Evolutionary conservation across 2,113 vertebrate genomes (phyloP).

Genomic region (Morone saxatilis): DNA sequence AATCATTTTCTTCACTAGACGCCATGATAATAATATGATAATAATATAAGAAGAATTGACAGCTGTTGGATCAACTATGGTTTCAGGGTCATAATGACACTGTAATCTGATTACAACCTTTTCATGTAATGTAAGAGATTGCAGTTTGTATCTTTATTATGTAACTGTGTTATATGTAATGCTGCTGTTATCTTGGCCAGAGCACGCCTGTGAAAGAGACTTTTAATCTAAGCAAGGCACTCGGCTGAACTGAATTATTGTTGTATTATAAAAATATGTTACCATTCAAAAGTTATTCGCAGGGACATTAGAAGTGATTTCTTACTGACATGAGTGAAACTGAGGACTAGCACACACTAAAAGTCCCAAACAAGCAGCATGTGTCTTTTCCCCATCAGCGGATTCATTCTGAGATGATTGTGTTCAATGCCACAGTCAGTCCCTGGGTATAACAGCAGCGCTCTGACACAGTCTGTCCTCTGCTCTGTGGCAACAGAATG

Average conservation of each 20-base stretch:
- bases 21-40: too few relatives aligned
- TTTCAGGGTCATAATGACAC: too few relatives aligned
- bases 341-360: neutral
- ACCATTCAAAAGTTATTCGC: neutral
- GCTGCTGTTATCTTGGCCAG: neutral
- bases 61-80: too few relatives aligned
- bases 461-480: neutral
- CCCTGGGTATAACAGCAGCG: neutral
- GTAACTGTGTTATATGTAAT: too few relatives aligned
- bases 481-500: neutral
- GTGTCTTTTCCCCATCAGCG: neutral
- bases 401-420: slow-evolving; percentile 6
- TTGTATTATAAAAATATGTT: neutral
- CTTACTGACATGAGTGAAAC: neutral
- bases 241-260: neutral
- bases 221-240: too few relatives aligned
- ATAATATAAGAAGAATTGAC: too few relatives aligned
- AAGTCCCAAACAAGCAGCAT: neutral
- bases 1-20: too few relatives aligned
- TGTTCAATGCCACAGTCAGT: neutral
- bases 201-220: neutral
- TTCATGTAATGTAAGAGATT: too few relatives aligned
- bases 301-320: neutral
- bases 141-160: too few relatives aligned
- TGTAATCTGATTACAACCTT: too few relatives aligned